These are phyloP conservation scores for Zaprionus gabonicus DNA, from an alignment of 1,140 invertebrate species.

Conservation along the genomic window DNA sequence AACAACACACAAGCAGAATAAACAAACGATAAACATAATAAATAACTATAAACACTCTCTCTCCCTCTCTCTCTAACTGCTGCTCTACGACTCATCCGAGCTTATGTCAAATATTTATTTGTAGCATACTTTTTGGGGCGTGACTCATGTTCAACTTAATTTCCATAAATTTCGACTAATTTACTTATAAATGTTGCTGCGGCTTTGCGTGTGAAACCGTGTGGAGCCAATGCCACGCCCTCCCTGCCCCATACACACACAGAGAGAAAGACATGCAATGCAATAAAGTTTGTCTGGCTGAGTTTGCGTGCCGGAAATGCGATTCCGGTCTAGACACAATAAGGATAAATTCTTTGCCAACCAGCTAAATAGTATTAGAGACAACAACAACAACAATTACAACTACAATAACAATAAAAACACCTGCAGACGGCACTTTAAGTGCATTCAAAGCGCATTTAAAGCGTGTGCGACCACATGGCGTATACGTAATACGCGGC, in stretches of 20 bases:
- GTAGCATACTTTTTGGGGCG: constrained; percentile 36
- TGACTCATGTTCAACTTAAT: constrained; percentile 42
- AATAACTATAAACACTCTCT: constrained; percentile 2
- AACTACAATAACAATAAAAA: constrained; percentile 27
- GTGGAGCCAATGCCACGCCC: constrained; percentile 8
- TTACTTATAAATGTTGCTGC: constrained; percentile 18
- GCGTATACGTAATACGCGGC: constrained; percentile 36
- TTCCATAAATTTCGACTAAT: constrained; percentile 40
- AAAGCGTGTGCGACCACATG: not conserved
- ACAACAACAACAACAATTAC: constrained; percentile 7
- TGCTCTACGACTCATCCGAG: not conserved
- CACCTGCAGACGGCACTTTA: constrained; percentile 30
- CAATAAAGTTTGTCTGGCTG: constrained; percentile 64
- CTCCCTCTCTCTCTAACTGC: not conserved
- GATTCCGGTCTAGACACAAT: constrained; percentile 66
- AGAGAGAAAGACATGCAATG: constrained; percentile 46
- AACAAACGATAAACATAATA: constrained; percentile 14
- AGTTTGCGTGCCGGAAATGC: constrained; percentile 71
- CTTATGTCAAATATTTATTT: constrained; percentile 38
- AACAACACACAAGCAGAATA: constrained; percentile 2
- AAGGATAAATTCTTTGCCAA: constrained; percentile 38
- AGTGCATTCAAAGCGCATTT: constrained; percentile 44
- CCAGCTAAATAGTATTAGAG: constrained; percentile 46
- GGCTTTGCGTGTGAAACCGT: constrained; percentile 20
- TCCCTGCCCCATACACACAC: not conserved